Evolutionary conservation across 2,888 invertebrate species (phyloP).

Genomic region (Agrotis segetum): DNA sequence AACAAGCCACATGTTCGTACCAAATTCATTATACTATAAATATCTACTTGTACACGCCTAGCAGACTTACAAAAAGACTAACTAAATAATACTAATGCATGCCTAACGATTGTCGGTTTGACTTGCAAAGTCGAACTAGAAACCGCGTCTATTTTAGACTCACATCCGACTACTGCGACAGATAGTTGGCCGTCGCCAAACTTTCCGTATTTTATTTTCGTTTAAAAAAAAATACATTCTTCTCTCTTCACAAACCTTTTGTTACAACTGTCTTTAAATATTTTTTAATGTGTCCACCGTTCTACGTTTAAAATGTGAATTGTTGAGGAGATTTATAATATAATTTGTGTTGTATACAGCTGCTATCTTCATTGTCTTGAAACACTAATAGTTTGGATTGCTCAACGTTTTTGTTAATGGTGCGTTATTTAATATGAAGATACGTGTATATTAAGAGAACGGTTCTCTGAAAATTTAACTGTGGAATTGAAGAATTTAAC

Average conservation of each 20-base stretch:
- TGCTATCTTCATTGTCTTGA: conserved; percentile 66
- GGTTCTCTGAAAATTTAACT: conserved; percentile 16
- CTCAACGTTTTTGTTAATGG: conserved; percentile 60
- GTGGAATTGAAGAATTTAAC: conserved; percentile 26
- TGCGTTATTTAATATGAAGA: conserved; percentile 54
- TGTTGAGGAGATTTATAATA: conserved; percentile 69
- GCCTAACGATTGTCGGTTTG: conserved; percentile 76
- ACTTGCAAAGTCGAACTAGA: conserved; percentile 80
- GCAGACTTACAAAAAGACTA: conserved; percentile 68
- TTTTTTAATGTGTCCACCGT: conserved; percentile 62
- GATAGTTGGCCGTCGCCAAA: conserved; percentile 85
- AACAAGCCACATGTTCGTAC: conserved; percentile 55
- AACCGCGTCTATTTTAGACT: conserved; percentile 81
- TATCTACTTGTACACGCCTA: conserved; percentile 55
- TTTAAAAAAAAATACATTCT: conserved; percentile 79
- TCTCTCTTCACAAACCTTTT: conserved; percentile 79
- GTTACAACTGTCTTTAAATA: conserved; percentile 72
- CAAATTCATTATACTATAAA: conserved; percentile 62
- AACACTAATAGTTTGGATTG: conserved; percentile 62
- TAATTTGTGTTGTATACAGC: conserved; percentile 73
- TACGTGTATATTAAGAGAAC: conserved; percentile 10
- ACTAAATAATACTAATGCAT: conserved; percentile 75
- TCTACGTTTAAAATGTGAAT: conserved; percentile 63
- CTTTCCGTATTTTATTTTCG: conserved; percentile 86
- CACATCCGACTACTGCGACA: conserved; percentile 82